Base-by-base conservation (phyloP, 2,113 vertebrate genomes). In the Caretta caretta region DNA sequence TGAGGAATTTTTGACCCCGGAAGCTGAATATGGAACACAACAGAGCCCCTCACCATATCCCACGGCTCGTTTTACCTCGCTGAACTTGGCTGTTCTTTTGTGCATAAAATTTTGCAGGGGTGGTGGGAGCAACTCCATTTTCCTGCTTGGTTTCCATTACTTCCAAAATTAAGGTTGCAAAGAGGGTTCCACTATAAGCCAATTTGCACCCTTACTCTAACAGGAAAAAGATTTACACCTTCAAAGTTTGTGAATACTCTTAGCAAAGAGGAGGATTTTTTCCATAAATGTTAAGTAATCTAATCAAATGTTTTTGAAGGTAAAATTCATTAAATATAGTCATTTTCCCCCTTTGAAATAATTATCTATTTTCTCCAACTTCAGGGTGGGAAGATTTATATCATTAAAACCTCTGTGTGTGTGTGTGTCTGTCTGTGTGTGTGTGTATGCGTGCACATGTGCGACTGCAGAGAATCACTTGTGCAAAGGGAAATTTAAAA, bases 141-240 rank as follows among this genome's bases (percentile, higher is more conserved):
- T 80, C 31, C 1, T 62, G 69, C 0, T 1, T 2, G 9, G 1
- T 54, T 62, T 50, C 2, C 31, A 38, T 83, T 31, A 80, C 46
- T 0, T 3, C 19, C 8, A 2, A 50, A 53, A 75, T 14, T 1
- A 29, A 62, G n/a, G 53, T 4, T 0, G 4, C 8, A 24, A 65
- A 49, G 42, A 16, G 19, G n/a, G 46, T 11, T 35, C 69, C 42
- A 14, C 25, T 9, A 11, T 42, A 48, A 87, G 29, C 31, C 75
- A n/a, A 62, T 80, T n/a, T 54, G 10, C 29, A 80, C 22, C 25
- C 22, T 27, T 46, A 10, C 14, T 62, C 54, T 50, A 49, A 59
- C 31, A 88, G 62, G 76, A 8, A 79, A 59, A 31, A 80, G 31
- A 80, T 50, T 50, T 57, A 49, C 31, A 80, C 19, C 46, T 50